Conservation (phyloP, 2,888 invertebrate genomes). For the Chrysopilus asiliformis region DNA sequence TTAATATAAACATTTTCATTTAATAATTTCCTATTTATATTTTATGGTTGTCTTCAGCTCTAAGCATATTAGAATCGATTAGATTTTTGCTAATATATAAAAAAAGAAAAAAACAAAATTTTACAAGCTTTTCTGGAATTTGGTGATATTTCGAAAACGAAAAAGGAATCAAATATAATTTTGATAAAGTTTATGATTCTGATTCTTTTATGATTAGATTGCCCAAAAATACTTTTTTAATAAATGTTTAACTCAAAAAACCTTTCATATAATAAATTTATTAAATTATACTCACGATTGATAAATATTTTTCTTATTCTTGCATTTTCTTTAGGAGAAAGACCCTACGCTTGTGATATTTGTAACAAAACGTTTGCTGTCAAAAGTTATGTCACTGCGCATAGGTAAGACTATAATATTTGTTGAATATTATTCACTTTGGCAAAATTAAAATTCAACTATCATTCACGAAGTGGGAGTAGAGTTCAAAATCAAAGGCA, state of each 20-base stretch:
- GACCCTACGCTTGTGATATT: constrained; percentile 65
- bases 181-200: no score
- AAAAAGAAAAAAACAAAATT: no score
- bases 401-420: no score
- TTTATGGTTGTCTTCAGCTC: constrained; percentile 6
- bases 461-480: no score
- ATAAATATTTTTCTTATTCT: no score
- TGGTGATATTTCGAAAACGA: no score
- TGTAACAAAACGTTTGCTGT: constrained; percentile 70
- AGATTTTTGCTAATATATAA: constrained; percentile 6
- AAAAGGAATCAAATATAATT: no score
- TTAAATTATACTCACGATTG: no score
- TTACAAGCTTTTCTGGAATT: no score
- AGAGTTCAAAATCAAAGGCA: no score
- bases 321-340: constrained; percentile 56
- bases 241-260: not conserved
- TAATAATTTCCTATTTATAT: not conserved
- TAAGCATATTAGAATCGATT: constrained; percentile 17
- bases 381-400: constrained; percentile 67
- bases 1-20: not conserved
- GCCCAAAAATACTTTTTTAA: not conserved
- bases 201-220: constrained; percentile 16
- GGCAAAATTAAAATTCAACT: not conserved
- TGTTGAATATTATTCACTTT: constrained; percentile 3
- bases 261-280: no score